A percentile compares a stretch with the other conserved stretches of the same genome.
Evolutionary conservation across 2,113 vertebrate species (phyloP).

Genomic region (Pipa parva): DNA sequence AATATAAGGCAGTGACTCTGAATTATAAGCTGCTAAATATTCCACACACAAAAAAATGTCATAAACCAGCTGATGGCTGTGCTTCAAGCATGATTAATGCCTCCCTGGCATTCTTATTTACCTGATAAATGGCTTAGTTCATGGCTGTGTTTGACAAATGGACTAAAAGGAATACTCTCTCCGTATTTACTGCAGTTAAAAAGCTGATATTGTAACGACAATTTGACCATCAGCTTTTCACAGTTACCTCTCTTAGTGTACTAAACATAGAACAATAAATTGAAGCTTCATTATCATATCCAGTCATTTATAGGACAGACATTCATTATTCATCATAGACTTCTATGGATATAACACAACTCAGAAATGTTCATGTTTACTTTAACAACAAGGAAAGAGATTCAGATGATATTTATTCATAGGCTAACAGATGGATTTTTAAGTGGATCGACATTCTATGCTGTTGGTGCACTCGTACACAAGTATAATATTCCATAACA

Average conservation of each 20-base stretch:
- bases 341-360: too few species aligned
- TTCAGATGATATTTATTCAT: too few species aligned
- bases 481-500: too few species aligned
- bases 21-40: constrained; percentile 36
- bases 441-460: too few species aligned
- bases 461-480: too few species aligned
- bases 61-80: constrained; percentile 34
- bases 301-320: constrained; percentile 25
- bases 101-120: constrained; percentile 26
- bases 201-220: constrained; percentile 25
- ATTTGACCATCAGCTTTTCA: constrained; percentile 18
- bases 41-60: constrained; percentile 22
- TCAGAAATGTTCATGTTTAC: too few species aligned
- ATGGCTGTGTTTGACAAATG: constrained; percentile 37
- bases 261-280: constrained; percentile 15
- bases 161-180: constrained; percentile 25
- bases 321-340: constrained; percentile 26
- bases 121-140: constrained; percentile 38
- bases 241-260: constrained; percentile 15
- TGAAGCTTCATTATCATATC: constrained; percentile 35
- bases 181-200: constrained; percentile 28
- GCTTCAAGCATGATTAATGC: constrained; percentile 23
- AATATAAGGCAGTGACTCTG: constrained; percentile 14
- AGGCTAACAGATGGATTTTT: too few species aligned
- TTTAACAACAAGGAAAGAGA: too few species aligned